These are phyloP conservation scores for Caenorhabditis sp. DNA, from an alignment of 2,888 invertebrate species.

Conservation along the genomic window DNA sequence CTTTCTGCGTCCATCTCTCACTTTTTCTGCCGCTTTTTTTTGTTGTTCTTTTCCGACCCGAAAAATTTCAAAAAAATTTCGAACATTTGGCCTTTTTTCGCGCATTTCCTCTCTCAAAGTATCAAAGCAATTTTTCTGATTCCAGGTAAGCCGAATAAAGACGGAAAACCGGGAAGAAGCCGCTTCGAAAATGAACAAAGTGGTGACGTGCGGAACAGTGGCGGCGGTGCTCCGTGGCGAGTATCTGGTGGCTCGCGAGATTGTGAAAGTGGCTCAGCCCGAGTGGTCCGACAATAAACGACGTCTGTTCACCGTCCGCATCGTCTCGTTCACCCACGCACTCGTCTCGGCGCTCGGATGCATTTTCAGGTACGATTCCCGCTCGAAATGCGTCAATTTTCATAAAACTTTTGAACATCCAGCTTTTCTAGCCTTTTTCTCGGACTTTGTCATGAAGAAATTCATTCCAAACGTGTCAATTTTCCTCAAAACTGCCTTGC, in stretches of 20 bases:
- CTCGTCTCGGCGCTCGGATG: constrained; percentile 65
- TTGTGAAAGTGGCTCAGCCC: constrained; percentile 50
- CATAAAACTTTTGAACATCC: no score
- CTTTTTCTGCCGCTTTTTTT: no score
- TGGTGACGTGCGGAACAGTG: constrained; percentile 54
- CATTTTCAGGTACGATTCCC: constrained; percentile 65
- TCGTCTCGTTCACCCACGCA: constrained; percentile 71
- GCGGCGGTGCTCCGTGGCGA: constrained; percentile 57
- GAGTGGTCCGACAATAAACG: constrained; percentile 63
- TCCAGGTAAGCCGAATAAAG: constrained; percentile 19
- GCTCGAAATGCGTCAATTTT: no score
- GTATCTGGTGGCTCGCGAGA: constrained; percentile 55
- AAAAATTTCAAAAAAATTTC: no score
- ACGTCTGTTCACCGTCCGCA: constrained; percentile 66
- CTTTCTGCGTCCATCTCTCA: background rate
- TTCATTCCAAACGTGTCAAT: no score
- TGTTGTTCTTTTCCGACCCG: no score
- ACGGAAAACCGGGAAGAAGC: no score
- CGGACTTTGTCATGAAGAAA: no score
- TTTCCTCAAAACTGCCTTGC: no score
- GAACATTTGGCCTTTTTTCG: background rate
- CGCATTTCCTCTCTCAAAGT: no score
- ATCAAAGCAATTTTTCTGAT: no score
- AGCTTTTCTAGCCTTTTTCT: no score
- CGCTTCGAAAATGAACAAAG: constrained; percentile 29